Evolutionary conservation across 2,797 vertebrate species (phyloP).

Genomic region (Odontamblyopus lacepedii): DNA sequence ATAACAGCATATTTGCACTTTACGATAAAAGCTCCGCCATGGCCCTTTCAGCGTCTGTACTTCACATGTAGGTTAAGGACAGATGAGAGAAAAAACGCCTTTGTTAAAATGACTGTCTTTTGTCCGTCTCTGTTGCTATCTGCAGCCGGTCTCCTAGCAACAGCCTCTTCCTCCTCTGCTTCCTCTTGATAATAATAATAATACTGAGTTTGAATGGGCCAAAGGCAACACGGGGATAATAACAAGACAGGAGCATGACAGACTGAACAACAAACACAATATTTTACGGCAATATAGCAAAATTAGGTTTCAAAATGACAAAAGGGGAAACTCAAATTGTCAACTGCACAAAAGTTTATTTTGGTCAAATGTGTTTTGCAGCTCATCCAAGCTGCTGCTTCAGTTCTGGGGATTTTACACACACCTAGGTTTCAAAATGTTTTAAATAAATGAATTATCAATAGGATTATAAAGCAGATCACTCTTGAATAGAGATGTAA

Average conservation of each 20-base stretch:
- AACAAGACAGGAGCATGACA: background rate
- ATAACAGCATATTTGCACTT: constrained; percentile 1
- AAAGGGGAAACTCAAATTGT: too few species aligned
- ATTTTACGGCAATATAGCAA: background rate
- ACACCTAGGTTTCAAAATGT: too few species aligned
- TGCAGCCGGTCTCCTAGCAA: constrained; percentile 19
- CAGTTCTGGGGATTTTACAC: too few species aligned
- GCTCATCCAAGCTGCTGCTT: too few species aligned
- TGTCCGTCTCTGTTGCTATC: constrained; percentile 1
- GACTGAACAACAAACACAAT: background rate
- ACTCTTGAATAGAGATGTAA: too few species aligned
- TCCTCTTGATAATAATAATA: constrained; percentile 45
- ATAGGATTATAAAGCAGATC: too few species aligned
- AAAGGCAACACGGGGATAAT: background rate
- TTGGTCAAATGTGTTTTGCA: too few species aligned
- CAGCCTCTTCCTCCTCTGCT: constrained; percentile 35
- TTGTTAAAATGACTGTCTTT: background rate
- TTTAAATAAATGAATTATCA: too few species aligned
- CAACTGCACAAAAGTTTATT: too few species aligned
- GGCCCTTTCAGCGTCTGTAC: background rate
- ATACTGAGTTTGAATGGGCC: constrained; percentile 2
- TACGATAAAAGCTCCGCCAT: background rate
- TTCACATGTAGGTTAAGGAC: background rate
- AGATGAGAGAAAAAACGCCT: background rate
- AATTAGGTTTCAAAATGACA: too few species aligned